Evolutionary conservation across 2,113 vertebrate species (phyloP).

Genomic region (human): DNA sequence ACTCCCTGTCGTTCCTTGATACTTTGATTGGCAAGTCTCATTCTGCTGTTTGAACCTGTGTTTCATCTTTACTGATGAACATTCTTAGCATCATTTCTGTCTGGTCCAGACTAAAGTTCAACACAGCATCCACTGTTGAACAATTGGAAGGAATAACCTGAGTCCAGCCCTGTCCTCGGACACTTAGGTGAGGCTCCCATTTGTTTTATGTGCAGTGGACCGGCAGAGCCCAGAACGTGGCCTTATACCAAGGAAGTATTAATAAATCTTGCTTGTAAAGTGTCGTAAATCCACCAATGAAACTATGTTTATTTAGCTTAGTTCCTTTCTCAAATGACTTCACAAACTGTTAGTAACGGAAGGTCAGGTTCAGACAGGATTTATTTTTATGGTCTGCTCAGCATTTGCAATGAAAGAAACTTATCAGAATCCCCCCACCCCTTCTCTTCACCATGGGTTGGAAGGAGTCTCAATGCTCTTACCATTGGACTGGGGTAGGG

Average conservation of each 20-base stretch:
- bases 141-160: background rate
- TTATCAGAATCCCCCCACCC: background rate
- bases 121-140: background rate
- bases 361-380: background rate
- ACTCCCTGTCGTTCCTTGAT: background rate
- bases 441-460: background rate
- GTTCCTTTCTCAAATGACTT: constrained; percentile 37
- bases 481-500: background rate
- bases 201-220: background rate
- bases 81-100: background rate
- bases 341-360: constrained; percentile 12
- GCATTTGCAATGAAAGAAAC: background rate
- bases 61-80: background rate
- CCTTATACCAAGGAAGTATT: background rate
- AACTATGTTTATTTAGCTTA: background rate
- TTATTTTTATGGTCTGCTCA: background rate
- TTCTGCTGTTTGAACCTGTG: background rate
- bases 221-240: background rate
- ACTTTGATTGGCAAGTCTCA: background rate
- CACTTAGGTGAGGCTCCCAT: background rate
- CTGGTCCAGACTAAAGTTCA: background rate
- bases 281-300: background rate
- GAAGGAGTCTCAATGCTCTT: background rate
- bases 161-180: background rate
- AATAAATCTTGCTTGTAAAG: background rate